Percentiles rank a stretch among this genome's conserved stretches.
Conservation (phyloP, 2,797 vertebrate genomes). For the Balearica regulorum region DNA sequence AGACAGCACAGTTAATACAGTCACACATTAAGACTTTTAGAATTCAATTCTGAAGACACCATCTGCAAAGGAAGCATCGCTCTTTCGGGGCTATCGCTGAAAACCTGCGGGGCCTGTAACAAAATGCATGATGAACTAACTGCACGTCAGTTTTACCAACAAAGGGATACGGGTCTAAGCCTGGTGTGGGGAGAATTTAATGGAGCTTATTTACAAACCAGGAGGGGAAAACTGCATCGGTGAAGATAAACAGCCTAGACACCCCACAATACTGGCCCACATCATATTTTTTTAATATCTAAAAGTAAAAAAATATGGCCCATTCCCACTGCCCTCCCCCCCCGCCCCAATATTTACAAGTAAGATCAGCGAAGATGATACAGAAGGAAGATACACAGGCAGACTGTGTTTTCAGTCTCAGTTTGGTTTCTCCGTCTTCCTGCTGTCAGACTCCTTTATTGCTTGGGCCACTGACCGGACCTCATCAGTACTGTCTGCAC, state of each 20-base stretch:
- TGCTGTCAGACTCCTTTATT: constrained; percentile 49
- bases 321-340: constrained; percentile 40
- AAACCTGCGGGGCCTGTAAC: neutral
- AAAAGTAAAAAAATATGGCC: constrained; percentile 74
- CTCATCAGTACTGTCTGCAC: neutral
- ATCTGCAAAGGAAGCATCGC: neutral
- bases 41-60: neutral
- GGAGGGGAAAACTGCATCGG: constrained; percentile 30
- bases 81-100: neutral
- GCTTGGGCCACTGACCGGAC: neutral
- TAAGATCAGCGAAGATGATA: constrained; percentile 42
- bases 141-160: neutral
- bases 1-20: neutral
- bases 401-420: constrained; percentile 30
- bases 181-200: constrained; percentile 5
- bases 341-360: constrained; percentile 51
- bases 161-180: constrained; percentile 42
- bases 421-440: neutral
- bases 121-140: neutral
- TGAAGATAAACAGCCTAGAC: constrained; percentile 70
- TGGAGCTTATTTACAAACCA: constrained; percentile 63
- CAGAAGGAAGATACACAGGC: constrained; percentile 25
- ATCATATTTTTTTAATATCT: constrained; percentile 65
- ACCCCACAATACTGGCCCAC: constrained; percentile 74
- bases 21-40: neutral